Base-by-base conservation (phyloP, 2,888 invertebrate species). In the Mellilla xanthometata region DNA sequence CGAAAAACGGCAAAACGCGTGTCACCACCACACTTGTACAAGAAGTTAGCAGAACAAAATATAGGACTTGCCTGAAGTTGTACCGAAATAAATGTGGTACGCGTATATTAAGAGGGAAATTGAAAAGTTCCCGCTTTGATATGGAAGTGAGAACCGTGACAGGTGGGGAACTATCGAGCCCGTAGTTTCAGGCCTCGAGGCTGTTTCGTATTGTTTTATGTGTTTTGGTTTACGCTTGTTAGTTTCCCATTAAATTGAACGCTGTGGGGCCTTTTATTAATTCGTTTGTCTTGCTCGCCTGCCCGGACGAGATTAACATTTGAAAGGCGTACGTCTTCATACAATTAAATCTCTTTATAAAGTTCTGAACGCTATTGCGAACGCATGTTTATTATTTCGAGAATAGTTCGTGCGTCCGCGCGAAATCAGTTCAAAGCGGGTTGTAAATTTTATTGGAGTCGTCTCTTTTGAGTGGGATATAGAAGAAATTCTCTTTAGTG, bases 31-130 rank as follows among this genome's bases (percentile, higher is more conserved):
- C 79, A 82, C 15, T 19, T 19, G 15, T 2, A 24, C 81, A 78
- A 69, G 71, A 78, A 85, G 73, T 86, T 83, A 67, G 45, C 71
- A 47, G 76, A 80, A 80, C 80, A 84, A 82, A 79, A 84, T n/a
- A n/a, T 81, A 72, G 65, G 76, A 79, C 70, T 78, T 78, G 42
- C 50, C 38, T 61, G 60, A 78, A 71, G 68, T 78, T 68, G 38
- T 56, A 58, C 60, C 65, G 63, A 69, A 66, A 42, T 43, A 47
- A 68, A 74, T 73, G 72, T 73, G 74, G 77, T 81, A 53, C n/a
- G n/a, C n/a, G n/a, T 46, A 39, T 49, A 49, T 42, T 76, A 63
- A 75, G 73, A 68, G 68, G 70, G 72, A 77, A 77, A 81, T 79
- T 78, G 68, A 78, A 81, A 82, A 78, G 74, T 79, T 81, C 68